Evolutionary conservation across 1,140 invertebrate species (phyloP).

Genomic region (Sipha flava): DNA sequence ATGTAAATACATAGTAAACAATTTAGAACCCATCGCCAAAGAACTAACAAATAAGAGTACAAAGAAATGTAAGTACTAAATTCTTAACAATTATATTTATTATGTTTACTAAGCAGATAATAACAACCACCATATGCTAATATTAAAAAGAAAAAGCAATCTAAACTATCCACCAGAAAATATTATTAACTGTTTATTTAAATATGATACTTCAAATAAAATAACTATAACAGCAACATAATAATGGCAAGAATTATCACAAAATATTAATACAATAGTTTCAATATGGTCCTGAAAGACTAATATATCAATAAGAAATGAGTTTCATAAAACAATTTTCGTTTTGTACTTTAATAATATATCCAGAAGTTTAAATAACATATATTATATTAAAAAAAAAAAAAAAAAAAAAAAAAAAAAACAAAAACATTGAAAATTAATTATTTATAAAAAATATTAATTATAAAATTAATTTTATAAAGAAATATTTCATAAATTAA

Average conservation of each 20-base stretch:
- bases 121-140: conserved; percentile 15
- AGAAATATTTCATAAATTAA: not conserved
- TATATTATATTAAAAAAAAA: not conserved
- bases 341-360: not conserved
- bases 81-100: not conserved
- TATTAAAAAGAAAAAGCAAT: not conserved
- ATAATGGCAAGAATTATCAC: not conserved
- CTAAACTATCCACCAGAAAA: not conserved
- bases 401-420: too few species aligned
- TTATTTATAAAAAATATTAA: not conserved
- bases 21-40: not conserved
- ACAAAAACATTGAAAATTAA: not conserved
- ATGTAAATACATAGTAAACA: not conserved
- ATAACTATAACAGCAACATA: not conserved
- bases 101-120: not conserved
- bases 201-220: not conserved
- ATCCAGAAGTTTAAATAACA: not conserved
- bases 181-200: not conserved
- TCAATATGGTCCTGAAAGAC: not conserved
- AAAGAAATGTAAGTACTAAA: not conserved
- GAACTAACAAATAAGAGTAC: not conserved
- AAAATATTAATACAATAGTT: not conserved
- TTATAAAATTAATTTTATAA: not conserved
- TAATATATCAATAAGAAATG: not conserved
- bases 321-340: not conserved